Evolutionary conservation across 2,113 vertebrate species (phyloP), one percentile per base, ranked within the genome.

Genomic region (Zonotrichia leucophrys): DNA sequence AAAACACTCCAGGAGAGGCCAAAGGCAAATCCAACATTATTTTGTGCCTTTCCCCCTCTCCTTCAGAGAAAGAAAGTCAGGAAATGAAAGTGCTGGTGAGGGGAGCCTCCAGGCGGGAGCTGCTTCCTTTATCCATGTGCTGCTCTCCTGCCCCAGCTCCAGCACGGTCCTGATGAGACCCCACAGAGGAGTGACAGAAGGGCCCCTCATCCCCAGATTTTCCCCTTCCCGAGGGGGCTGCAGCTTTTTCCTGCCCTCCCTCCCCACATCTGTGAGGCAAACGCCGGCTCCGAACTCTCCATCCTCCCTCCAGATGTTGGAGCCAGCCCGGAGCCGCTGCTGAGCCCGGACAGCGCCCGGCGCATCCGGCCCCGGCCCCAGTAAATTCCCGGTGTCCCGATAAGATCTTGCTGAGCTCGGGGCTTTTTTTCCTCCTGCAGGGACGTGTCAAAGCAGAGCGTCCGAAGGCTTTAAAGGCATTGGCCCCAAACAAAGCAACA

Each of bases 341-440:
- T 2, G 21, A 50, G 63, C 86, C 83, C 27, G 93, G 94, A 59
- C 55, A 83, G 78, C 77, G 69, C 59, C 69, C 31, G 44, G 52
- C 2, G 4, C 72, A 46, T 89, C 92, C 30, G 5, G 86, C 70
- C 72, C 5, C 2, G 3, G 39, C 67, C 63, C 89, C 80, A 16
- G 17, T 25, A 83, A 95, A 94, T 93, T 68, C 94, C 60, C 73
- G 6, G 2, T 52, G 72, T 94, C 83, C 85, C 3, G 70, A 95
- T 97, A 96, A 93, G 78, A 96, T 94, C 95, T 92, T 87, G 94
- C 89, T 97, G 94, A 92, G 87, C 89, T 91, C 46, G 1, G 6
- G 75, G 42, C 50, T 87, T 94, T 91, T 33, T 53, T 89, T 81
- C 16, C 68, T 90, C 52, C 30, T 31, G n/a, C 72, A 1, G 90